phyloP scores from a whole-genome alignment of 1,140 invertebrate species.

The Drosophila auraria region DNA sequence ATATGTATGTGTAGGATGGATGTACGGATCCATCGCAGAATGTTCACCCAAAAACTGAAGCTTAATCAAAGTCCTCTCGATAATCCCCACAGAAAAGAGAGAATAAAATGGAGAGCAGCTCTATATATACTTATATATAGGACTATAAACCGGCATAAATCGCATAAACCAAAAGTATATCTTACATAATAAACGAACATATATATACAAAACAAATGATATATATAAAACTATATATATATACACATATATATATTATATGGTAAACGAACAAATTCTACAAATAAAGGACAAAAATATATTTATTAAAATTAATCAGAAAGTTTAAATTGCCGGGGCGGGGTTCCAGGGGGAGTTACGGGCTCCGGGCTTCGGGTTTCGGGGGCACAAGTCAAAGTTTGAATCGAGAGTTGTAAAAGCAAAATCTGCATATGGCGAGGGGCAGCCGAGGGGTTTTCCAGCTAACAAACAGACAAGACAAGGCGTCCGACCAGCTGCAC shows the following conservation, averaged over 20 bases:
- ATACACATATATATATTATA: conserved; percentile 39
- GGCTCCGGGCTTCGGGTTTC: neutral
- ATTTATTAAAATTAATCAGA: conserved; percentile 74
- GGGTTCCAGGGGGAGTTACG: too few relatives aligned
- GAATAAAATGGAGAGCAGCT: conserved; percentile 4
- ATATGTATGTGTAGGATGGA: conserved; percentile 41
- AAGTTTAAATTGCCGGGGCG: conserved; percentile 37
- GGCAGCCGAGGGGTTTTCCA: neutral
- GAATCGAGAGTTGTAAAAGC: conserved; percentile 38
- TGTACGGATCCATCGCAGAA: conserved; percentile 6
- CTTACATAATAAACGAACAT: conserved; percentile 51
- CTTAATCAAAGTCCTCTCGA: conserved; percentile 50
- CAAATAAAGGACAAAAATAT: conserved; percentile 83
- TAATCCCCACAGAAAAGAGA: conserved; percentile 21
- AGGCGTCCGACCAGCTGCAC: conserved; percentile 69
- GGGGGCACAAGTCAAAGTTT: conserved; percentile 59
- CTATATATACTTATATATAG: conserved; percentile 35
- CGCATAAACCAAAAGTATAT: conserved; percentile 40
- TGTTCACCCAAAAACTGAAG: conserved; percentile 36
- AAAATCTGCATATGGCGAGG: conserved; percentile 36
- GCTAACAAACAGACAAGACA: conserved; percentile 51
- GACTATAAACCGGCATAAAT: conserved; percentile 38
- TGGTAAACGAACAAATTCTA: conserved; percentile 67
- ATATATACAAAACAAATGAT: conserved; percentile 52
- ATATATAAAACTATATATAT: conserved; percentile 46